These are phyloP conservation scores for Vulpes vulpes DNA, from an alignment of 2,113 vertebrate genomes.

Conservation along the genomic window DNA sequence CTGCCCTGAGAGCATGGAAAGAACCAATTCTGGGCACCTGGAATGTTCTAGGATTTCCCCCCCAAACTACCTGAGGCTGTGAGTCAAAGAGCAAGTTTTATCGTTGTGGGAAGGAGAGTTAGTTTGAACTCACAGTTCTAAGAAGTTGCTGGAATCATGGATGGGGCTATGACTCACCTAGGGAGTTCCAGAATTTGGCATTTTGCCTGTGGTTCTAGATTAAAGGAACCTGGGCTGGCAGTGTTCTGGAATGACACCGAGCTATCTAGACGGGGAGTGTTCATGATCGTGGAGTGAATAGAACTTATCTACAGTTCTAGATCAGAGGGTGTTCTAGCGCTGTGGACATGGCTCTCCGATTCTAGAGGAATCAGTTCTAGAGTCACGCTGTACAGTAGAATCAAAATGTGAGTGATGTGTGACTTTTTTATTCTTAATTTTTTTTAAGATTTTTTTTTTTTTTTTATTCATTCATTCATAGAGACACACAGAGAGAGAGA, in stretches of 20 bases:
- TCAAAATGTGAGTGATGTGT: background rate
- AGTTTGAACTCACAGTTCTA: background rate
- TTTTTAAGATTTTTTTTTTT: no score
- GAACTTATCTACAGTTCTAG: background rate
- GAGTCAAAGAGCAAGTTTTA: background rate
- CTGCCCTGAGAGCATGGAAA: background rate
- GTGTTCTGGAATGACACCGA: background rate
- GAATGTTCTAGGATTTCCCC: background rate
- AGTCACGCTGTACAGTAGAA: background rate
- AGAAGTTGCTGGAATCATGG: background rate
- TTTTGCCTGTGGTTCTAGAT: constrained; percentile 3
- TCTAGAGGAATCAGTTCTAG: background rate
- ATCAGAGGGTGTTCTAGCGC: background rate
- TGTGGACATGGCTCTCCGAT: background rate
- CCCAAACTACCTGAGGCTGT: background rate
- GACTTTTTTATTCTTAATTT: no score
- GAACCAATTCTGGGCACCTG: background rate
- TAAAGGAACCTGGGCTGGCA: background rate
- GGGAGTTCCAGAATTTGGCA: background rate
- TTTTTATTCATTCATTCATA: no score
- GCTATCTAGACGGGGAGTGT: background rate
- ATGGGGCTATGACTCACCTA: background rate
- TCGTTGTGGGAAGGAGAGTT: background rate
- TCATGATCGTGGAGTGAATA: background rate
- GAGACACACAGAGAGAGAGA: no score